Percentiles rank a stretch among this genome's conserved stretches.
Conservation (phyloP, 2,113 vertebrate species). For the Hemicordylus capensis region DNA sequence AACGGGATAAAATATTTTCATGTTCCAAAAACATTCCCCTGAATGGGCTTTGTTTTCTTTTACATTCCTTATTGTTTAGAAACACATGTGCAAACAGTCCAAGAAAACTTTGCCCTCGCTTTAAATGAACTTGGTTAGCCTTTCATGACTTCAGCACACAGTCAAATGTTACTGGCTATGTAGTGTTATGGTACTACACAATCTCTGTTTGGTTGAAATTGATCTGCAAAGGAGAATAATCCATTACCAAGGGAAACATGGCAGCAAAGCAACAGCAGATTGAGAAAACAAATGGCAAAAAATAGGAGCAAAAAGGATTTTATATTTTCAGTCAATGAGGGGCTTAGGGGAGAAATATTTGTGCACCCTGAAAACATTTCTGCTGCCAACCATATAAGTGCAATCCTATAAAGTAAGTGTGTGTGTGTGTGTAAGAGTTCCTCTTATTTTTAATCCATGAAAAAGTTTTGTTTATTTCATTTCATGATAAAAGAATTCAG, state of each 20-base stretch:
- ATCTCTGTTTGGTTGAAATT: not conserved
- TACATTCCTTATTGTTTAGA: no score
- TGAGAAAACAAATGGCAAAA: no score
- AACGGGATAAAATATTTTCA: not conserved
- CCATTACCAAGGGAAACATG: no score
- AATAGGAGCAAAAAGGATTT: no score
- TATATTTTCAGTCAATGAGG: no score
- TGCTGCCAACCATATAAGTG: not conserved
- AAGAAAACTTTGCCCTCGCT: not conserved
- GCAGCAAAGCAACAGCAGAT: no score
- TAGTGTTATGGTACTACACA: not conserved
- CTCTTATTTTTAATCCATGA: not conserved
- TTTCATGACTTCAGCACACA: not conserved
- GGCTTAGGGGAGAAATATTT: no score
- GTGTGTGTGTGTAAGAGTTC: no score
- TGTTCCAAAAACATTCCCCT: not conserved
- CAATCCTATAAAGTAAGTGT: not conserved
- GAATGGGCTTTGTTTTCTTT: not conserved
- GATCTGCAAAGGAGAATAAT: not conserved
- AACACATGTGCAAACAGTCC: no score
- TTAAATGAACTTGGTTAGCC: not conserved
- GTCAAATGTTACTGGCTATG: not conserved
- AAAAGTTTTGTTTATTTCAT: constrained; percentile 6
- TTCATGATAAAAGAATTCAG: not conserved
- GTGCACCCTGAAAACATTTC: no score